These are phyloP conservation scores for Petrocephalus microphthalmus DNA, from an alignment of 2,113 vertebrate genomes.

Conservation along the genomic window DNA sequence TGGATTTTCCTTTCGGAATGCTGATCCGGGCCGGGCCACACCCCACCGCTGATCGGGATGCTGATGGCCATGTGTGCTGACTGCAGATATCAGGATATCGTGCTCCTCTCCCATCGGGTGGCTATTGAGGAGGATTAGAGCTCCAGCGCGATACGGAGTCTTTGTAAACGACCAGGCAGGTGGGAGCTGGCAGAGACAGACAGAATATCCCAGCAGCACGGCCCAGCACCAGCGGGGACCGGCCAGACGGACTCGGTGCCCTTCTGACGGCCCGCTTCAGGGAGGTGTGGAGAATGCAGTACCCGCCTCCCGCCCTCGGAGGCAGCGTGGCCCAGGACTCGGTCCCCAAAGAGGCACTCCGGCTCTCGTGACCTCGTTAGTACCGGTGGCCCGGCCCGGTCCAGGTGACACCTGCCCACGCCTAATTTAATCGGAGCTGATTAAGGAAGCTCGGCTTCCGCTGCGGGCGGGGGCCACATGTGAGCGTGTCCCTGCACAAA, in stretches of 20 bases:
- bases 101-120: constrained; percentile 16
- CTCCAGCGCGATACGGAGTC: background rate
- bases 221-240: background rate
- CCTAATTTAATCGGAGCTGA: constrained; percentile 15
- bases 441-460: background rate
- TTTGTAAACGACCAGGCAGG: background rate
- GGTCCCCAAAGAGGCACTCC: background rate
- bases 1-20: constrained; percentile 19
- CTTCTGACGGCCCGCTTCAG: background rate
- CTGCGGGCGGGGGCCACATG: constrained; percentile 5
- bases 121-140: constrained; percentile 14
- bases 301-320: background rate
- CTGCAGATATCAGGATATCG: constrained; percentile 10
- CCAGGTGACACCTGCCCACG: constrained; percentile 3
- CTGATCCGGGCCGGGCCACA: background rate
- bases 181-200: background rate
- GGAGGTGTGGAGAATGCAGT: background rate
- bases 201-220: background rate
- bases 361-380: background rate
- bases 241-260: background rate
- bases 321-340: background rate
- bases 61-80: constrained; percentile 10
- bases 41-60: background rate
- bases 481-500: constrained; percentile 4
- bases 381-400: background rate